Percentiles rank a stretch among this genome's conserved stretches.
Conservation (phyloP, 2,888 invertebrate genomes). For the Torymus tubicola region DNA sequence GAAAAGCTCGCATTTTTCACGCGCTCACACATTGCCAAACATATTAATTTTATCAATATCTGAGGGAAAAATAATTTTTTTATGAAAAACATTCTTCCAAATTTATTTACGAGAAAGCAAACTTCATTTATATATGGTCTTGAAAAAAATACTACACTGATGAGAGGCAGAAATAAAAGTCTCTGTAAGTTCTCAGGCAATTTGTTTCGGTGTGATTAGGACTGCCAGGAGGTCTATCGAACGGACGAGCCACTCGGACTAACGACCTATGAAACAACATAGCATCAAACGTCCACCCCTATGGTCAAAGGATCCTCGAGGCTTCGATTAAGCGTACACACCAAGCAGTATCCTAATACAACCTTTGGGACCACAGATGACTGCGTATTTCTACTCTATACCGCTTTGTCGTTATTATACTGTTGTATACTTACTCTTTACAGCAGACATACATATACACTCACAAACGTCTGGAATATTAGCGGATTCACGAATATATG, state of each 20-base stretch:
- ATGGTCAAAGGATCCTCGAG: constrained; percentile 63
- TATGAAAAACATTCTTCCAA: too few relatives aligned
- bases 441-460: too few relatives aligned
- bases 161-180: constrained; percentile 20
- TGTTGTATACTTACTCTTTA: too few relatives aligned
- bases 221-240: constrained; percentile 57
- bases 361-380: constrained; percentile 61
- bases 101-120: too few relatives aligned
- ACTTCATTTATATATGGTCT: too few relatives aligned
- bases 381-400: constrained; percentile 19
- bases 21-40: too few relatives aligned
- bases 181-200: constrained; percentile 8
- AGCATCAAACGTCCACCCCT: constrained; percentile 64
- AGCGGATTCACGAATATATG: too few relatives aligned
- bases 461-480: too few relatives aligned
- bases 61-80: too few relatives aligned
- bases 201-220: constrained; percentile 52
- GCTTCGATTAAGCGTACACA: constrained; percentile 70
- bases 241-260: constrained; percentile 63
- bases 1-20: neutral
- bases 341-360: constrained; percentile 65
- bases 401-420: neutral
- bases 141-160: constrained; percentile 8
- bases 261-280: constrained; percentile 69
- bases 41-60: too few relatives aligned